Evolutionary conservation across 2,888 invertebrate genomes (phyloP), one percentile per base, ranked within the genome.

Genomic region (Eupithecia tripunctaria): DNA sequence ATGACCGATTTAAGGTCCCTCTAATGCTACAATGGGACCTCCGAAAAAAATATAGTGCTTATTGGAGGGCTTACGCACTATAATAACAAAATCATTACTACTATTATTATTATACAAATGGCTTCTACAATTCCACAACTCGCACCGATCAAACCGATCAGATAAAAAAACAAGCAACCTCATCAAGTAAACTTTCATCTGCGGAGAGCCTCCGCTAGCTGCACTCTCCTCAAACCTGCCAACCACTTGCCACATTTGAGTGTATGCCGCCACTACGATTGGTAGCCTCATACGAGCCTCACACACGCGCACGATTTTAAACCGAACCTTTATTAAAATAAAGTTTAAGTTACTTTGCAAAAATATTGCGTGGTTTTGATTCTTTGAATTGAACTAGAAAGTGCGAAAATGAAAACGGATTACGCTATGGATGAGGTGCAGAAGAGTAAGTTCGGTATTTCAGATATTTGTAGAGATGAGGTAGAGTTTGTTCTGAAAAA

Each of bases 401-500:
- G 92, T 91, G 93, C 82, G 82, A 88, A 87, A 84, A 94, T 94
- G 94, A 94, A 94, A 91, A 92, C 94, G 92, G 94, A 94, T 93
- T 94, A 94, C 89, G 93, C 94, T 78, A 90, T 94, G 93, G 94
- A 94, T 89, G 94, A 93, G 80, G 89, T 93, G 91, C 93, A 94
- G 85, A 94, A 94, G 89, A 91, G 94, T 94, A 89, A 94, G 94
- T 93, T 25, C 25, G 68, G 41, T 65, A 47, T 38, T 36, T 29
- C 8, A 29, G 18, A 18, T 29, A 60, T 60, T 60, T 29, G 1
- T 56, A 21, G 6, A 27, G n/a, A 10, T 2, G 1, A 60, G 29
- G 25, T 56, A 29, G 18, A 27, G 14, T 4, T 0, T 59, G 3
- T 6, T 8, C 25, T 59, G 25, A 27, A 15, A 27, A 27, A 59